A percentile compares a stretch with the other conserved stretches of the same genome.
These are phyloP conservation scores for Ochotona curzoniae DNA, from an alignment of 2,113 vertebrate genomes.

Conservation along the genomic window DNA sequence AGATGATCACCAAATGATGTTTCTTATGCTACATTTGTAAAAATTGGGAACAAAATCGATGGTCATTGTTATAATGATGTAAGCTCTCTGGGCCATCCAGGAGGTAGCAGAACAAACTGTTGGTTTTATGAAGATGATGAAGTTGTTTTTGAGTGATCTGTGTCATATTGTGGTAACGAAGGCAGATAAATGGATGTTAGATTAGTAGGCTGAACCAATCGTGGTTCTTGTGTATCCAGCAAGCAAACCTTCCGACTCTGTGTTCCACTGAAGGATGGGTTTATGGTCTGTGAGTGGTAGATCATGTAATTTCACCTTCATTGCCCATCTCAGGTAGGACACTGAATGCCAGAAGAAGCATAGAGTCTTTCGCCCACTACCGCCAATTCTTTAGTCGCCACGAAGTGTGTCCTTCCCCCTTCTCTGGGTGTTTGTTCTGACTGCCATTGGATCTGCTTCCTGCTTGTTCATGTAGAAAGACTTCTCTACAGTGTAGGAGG, in stretches of 20 bases:
- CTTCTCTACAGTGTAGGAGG: background rate
- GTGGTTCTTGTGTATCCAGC: background rate
- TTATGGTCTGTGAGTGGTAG: too few relatives aligned
- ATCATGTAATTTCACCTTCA: background rate
- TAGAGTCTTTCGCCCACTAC: background rate
- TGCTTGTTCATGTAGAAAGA: background rate
- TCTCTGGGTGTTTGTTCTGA: background rate
- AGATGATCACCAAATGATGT: background rate
- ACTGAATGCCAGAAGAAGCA: background rate
- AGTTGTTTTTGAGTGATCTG: background rate
- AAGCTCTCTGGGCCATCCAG: background rate
- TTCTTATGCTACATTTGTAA: background rate
- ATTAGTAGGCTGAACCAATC: background rate
- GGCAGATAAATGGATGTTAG: background rate
- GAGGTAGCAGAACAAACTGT: slow-evolving; percentile 24
- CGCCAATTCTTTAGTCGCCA: background rate
- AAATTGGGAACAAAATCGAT: background rate
- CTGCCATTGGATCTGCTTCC: background rate
- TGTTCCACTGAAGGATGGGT: too few relatives aligned
- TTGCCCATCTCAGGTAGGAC: background rate
- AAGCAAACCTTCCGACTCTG: background rate
- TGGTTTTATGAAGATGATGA: slow-evolving; percentile 8
- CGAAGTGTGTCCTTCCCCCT: background rate
- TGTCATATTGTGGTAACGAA: background rate
- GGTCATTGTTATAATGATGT: background rate